Evolutionary conservation across 2,797 vertebrate genomes (phyloP).

Genomic region (Sebastes itinus): DNA sequence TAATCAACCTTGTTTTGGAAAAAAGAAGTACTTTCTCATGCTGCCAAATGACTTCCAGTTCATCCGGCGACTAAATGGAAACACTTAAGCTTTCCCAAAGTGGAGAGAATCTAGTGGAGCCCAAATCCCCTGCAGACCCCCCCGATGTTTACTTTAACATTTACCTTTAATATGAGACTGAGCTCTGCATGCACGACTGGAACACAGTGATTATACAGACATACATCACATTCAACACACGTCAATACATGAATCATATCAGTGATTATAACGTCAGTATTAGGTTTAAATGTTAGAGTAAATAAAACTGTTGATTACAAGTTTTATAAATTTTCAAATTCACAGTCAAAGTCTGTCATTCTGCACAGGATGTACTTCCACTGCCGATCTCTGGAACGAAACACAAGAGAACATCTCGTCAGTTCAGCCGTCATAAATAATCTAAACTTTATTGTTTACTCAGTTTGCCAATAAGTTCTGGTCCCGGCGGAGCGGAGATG

Average conservation of each 20-base stretch:
- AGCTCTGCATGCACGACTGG: slow-evolving; percentile 28
- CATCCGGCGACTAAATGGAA: slow-evolving; percentile 12
- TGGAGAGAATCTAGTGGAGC: not conserved
- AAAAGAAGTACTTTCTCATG: slow-evolving; percentile 17
- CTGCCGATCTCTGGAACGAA: slow-evolving; percentile 92
- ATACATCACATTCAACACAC: no score
- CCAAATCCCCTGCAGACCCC: not conserved
- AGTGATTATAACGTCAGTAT: no score
- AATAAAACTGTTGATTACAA: slow-evolving; percentile 21
- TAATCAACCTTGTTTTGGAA: slow-evolving; percentile 35
- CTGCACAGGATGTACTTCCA: slow-evolving; percentile 99
- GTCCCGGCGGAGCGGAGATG: not conserved
- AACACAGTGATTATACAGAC: slow-evolving; percentile 16
- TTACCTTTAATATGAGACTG: not conserved
- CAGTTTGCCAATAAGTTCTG: slow-evolving; percentile 1
- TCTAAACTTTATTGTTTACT: not conserved
- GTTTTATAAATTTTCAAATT: slow-evolving; percentile 90
- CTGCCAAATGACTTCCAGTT: slow-evolving; percentile 23
- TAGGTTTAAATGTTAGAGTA: slow-evolving; percentile 28
- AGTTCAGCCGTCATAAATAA: slow-evolving; percentile 5
- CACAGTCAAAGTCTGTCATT: slow-evolving; percentile 95
- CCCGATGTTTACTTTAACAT: slow-evolving; percentile 1
- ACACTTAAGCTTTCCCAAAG: not conserved
- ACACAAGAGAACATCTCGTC: slow-evolving; percentile 24
- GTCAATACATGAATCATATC: no score